These are phyloP conservation scores for Epinotia brunnichana DNA, from an alignment of 2,888 invertebrate species.

Conservation along the genomic window DNA sequence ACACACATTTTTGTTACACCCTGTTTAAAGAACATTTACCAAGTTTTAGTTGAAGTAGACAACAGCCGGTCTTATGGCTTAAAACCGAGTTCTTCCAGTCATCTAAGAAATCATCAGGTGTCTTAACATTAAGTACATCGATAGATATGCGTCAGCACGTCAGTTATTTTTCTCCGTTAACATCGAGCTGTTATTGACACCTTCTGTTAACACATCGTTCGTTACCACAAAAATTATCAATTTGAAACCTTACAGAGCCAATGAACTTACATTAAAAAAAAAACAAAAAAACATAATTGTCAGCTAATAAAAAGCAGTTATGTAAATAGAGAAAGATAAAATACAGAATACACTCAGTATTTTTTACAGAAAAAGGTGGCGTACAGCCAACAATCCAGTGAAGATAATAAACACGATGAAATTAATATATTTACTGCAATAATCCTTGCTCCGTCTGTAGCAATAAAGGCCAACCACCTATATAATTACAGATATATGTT, in stretches of 20 bases:
- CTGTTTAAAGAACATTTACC: no score
- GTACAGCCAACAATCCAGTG: conserved; percentile 23
- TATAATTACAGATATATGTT: conserved; percentile 44
- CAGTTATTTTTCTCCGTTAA: conserved; percentile 8
- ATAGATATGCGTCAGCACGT: not conserved
- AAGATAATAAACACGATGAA: conserved; percentile 39
- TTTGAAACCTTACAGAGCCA: conserved; percentile 27
- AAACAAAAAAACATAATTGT: conserved; percentile 7
- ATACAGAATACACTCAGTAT: conserved; percentile 19
- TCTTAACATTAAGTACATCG: not conserved
- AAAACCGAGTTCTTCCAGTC: not conserved
- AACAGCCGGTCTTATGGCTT: not conserved
- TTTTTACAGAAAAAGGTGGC: conserved; percentile 32
- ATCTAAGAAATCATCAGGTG: not conserved
- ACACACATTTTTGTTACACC: no score
- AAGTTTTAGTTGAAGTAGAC: not conserved
- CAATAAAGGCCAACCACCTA: conserved; percentile 47
- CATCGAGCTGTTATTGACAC: conserved; percentile 38
- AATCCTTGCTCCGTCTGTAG: conserved; percentile 49
- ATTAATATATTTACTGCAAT: conserved; percentile 43
- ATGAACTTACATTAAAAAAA: conserved; percentile 34
- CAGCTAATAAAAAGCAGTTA: conserved; percentile 23
- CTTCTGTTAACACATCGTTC: conserved; percentile 26
- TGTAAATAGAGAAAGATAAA: conserved; percentile 27
- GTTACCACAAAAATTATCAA: conserved; percentile 27